phyloP scores from a whole-genome alignment of 2,888 invertebrate species.

The Hemithea aestivaria region DNA sequence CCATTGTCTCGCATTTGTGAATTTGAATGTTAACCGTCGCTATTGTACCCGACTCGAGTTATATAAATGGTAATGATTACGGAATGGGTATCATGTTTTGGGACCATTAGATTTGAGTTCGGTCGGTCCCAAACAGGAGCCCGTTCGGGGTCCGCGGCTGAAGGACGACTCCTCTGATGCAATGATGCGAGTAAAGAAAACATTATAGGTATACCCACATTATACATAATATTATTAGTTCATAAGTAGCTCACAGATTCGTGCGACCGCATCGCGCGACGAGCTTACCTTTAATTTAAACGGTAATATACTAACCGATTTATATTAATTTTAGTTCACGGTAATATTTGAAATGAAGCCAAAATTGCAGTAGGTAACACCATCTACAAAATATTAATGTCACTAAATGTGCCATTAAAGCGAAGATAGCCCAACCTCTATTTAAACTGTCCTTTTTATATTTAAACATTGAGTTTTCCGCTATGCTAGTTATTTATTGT shows the following conservation, averaged over 20 bases:
- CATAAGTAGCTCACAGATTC: constrained; percentile 2
- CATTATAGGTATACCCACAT: no score
- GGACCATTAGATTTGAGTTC: constrained; percentile 28
- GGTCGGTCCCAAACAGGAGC: constrained; percentile 11
- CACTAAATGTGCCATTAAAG: constrained; percentile 56
- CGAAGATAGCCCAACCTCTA: constrained; percentile 52
- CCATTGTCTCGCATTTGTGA: constrained; percentile 35
- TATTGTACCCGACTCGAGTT: constrained; percentile 33
- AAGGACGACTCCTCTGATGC: no score
- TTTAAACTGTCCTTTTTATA: constrained; percentile 42
- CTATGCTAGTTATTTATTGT: constrained; percentile 30
- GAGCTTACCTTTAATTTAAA: constrained; percentile 37
- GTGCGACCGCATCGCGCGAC: constrained; percentile 16
- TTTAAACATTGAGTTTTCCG: constrained; percentile 36
- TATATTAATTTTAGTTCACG: constrained; percentile 51
- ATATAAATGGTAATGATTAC: constrained; percentile 43
- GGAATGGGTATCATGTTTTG: constrained; percentile 32
- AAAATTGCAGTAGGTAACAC: constrained; percentile 53
- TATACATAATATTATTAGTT: constrained; percentile 4
- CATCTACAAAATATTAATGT: constrained; percentile 58
- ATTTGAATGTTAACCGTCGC: constrained; percentile 30
- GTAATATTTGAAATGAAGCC: constrained; percentile 64
- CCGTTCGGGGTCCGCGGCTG: no score
- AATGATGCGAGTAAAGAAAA: no score
- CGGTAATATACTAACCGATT: constrained; percentile 35